Percentiles rank a stretch among this genome's conserved stretches.
Evolutionary conservation across 2,113 vertebrate genomes (phyloP).

Genomic region (Pao palembangensis): DNA sequence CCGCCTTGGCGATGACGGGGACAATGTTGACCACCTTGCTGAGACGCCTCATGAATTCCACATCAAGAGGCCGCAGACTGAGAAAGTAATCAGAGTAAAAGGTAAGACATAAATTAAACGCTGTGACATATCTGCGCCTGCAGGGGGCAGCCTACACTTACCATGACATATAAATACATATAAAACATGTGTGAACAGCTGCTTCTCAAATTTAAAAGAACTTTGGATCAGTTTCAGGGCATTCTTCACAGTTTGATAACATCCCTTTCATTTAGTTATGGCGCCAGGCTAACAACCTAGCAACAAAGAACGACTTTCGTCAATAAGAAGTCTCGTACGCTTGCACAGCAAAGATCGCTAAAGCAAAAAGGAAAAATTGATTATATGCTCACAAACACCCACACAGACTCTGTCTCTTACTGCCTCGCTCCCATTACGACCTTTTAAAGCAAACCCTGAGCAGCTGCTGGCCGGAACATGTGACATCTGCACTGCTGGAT

Average conservation of each 20-base stretch:
- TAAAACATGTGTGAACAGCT: slow-evolving; percentile 3
- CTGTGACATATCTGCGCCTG: slow-evolving; percentile 10
- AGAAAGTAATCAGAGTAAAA: neutral
- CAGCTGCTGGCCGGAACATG: slow-evolving; percentile 53
- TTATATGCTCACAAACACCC: slow-evolving; percentile 25
- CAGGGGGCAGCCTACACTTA: slow-evolving; percentile 42
- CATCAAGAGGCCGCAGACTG: slow-evolving; percentile 93
- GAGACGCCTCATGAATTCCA: slow-evolving; percentile 97
- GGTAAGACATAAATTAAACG: neutral
- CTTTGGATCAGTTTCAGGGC: neutral
- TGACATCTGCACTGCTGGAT: slow-evolving; percentile 57
- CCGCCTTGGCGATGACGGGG: slow-evolving; percentile 94
- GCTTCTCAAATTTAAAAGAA: slow-evolving; percentile 6
- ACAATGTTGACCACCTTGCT: slow-evolving; percentile 99
- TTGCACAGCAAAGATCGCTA: neutral
- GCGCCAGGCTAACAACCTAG: slow-evolving; percentile 2
- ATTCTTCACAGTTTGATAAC: slow-evolving; percentile 4
- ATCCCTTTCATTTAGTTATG: slow-evolving; percentile 12
- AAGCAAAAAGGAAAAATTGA: slow-evolving; percentile 32
- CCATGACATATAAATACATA: slow-evolving; percentile 4
- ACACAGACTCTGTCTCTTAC: slow-evolving; percentile 40
- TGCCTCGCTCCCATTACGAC: slow-evolving; percentile 31
- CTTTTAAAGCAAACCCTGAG: slow-evolving; percentile 46
- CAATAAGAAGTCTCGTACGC: neutral
- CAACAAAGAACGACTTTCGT: slow-evolving; percentile 6